phyloP scores from a whole-genome alignment of 2,797 vertebrate genomes.

The Thalassophryne amazonica region DNA sequence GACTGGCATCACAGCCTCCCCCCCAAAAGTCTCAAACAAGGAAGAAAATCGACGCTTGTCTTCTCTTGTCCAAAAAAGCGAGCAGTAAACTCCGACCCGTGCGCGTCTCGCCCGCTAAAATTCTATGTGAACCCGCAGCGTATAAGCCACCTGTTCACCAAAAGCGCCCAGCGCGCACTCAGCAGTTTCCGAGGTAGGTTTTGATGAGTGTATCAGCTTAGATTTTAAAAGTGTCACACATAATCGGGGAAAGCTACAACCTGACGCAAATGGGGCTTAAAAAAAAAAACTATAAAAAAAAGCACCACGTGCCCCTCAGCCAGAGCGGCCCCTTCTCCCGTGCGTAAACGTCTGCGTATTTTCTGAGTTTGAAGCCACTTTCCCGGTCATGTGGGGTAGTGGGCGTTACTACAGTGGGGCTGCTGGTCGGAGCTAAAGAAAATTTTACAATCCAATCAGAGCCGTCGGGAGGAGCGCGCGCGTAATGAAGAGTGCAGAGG shows the following conservation, averaged over 20 bases:
- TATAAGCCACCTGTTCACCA: slow-evolving; percentile 71
- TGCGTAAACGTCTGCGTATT: slow-evolving; percentile 33
- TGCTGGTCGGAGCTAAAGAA: slow-evolving; percentile 39
- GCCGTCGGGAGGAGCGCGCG: slow-evolving; percentile 48
- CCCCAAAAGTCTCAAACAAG: slow-evolving; percentile 6
- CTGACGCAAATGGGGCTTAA: slow-evolving; percentile 20
- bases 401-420: slow-evolving; percentile 67
- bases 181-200: slow-evolving; percentile 39
- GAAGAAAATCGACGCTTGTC: slow-evolving; percentile 4
- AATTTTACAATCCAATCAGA: slow-evolving; percentile 68
- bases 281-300: background rate
- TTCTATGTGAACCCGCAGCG: slow-evolving; percentile 45
- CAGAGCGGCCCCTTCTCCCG: slow-evolving; percentile 5
- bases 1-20: slow-evolving; percentile 70
- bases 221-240: slow-evolving; percentile 8
- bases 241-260: slow-evolving; percentile 12
- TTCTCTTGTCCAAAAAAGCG: slow-evolving; percentile 28
- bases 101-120: slow-evolving; percentile 34
- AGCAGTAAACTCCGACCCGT: slow-evolving; percentile 30
- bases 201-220: slow-evolving; percentile 19
- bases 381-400: slow-evolving; percentile 73
- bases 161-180: slow-evolving; percentile 49
- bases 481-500: slow-evolving; percentile 43
- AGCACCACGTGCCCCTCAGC: background rate
- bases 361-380: slow-evolving; percentile 73